Evolutionary conservation across 1,140 invertebrate genomes (phyloP).

Genomic region (Drosophila ananassae): DNA sequence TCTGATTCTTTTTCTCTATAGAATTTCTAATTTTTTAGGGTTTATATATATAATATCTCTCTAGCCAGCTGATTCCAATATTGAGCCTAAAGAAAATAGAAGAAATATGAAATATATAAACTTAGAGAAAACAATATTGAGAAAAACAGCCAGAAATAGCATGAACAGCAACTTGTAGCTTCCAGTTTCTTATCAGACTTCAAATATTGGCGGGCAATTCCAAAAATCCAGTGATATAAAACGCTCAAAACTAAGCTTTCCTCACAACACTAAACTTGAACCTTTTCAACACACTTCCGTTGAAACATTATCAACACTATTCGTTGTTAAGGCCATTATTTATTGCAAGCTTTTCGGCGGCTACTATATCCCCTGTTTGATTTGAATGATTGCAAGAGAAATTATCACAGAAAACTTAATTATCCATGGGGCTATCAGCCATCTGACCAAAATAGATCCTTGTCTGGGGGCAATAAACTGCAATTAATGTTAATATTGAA

Average conservation of each 20-base stretch:
- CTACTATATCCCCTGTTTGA: background rate
- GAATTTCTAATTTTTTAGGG: no score
- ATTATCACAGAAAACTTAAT: background rate
- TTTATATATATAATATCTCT: no score
- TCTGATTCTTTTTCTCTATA: no score
- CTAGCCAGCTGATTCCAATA: no score
- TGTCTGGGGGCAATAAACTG: background rate
- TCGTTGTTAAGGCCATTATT: background rate
- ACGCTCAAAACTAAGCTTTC: background rate
- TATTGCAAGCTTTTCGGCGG: background rate
- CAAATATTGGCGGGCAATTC: background rate
- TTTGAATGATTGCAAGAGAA: background rate
- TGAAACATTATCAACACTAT: background rate
- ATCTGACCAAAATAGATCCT: background rate
- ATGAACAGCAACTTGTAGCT: no score
- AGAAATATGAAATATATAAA: no score
- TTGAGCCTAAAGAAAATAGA: no score
- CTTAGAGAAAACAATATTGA: no score
- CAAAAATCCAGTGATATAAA: background rate
- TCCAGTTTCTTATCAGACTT: background rate
- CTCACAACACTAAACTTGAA: background rate
- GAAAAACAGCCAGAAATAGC: no score
- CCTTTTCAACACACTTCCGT: background rate
- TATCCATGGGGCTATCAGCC: background rate
- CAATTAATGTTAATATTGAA: constrained; percentile 3